Conservation (phyloP, 2,113 vertebrate species). For the Colistium nudipinnis region DNA sequence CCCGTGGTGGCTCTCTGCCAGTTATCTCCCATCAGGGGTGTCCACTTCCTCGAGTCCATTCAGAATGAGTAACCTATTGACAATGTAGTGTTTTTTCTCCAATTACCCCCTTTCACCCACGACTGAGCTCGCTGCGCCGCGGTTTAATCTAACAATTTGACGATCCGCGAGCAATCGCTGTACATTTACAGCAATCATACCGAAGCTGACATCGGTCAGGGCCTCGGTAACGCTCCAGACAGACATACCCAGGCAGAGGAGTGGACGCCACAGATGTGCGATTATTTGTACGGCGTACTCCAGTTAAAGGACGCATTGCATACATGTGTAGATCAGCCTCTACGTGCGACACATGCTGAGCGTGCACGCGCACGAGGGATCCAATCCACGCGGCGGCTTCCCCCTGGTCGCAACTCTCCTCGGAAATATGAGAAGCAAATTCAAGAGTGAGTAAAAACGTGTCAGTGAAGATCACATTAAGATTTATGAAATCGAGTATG, state of each 20-base stretch:
- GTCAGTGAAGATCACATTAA: not conserved
- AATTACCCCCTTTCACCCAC: constrained; percentile 27
- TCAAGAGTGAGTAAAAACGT: not conserved
- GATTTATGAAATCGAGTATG: not conserved
- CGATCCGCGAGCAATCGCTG: too few relatives aligned
- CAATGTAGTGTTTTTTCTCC: constrained; percentile 44
- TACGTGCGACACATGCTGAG: too few relatives aligned
- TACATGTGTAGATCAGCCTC: too few relatives aligned
- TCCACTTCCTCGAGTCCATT: constrained; percentile 37
- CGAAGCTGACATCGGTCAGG: not conserved
- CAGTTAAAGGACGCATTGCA: too few relatives aligned
- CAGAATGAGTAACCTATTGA: constrained; percentile 63
- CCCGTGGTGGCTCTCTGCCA: constrained; percentile 5
- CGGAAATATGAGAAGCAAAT: too few relatives aligned
- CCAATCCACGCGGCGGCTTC: too few relatives aligned
- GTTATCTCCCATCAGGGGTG: constrained; percentile 49
- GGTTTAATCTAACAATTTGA: constrained; percentile 53
- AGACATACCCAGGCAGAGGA: not conserved
- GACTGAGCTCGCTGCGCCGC: not conserved
- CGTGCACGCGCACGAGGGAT: too few relatives aligned
- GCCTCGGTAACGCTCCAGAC: not conserved
- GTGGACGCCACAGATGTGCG: not conserved
- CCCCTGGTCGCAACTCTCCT: too few relatives aligned
- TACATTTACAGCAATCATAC: not conserved
- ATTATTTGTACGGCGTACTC: too few relatives aligned